phyloP scores from a whole-genome alignment of 2,888 invertebrate species.

The Drosophila parthenogenetica region DNA sequence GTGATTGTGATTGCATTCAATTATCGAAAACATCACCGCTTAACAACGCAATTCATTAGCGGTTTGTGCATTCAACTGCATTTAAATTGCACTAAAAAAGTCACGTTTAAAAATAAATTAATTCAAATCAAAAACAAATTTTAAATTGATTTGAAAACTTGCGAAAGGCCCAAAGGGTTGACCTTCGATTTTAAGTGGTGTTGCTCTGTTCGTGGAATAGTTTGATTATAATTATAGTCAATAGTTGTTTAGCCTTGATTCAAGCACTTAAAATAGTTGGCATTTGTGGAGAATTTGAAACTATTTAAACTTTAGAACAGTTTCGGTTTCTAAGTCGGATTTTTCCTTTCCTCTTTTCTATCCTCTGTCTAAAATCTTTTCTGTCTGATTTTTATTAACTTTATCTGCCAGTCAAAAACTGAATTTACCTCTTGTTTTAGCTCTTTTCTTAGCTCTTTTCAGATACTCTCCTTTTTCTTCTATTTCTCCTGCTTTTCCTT shows the following conservation, averaged over 20 bases:
- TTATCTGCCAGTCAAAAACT: neutral
- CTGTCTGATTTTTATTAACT: no score
- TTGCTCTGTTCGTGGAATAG: neutral
- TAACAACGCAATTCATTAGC: slow-evolving; percentile 74
- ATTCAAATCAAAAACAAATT: slow-evolving; percentile 2
- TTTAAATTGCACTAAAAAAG: slow-evolving; percentile 44
- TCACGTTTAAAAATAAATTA: slow-evolving; percentile 25
- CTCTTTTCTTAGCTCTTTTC: neutral
- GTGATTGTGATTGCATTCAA: slow-evolving; percentile 56
- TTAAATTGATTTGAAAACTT: neutral
- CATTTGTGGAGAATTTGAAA: no score
- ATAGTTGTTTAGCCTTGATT: slow-evolving; percentile 2
- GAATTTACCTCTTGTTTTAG: neutral
- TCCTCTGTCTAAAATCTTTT: no score
- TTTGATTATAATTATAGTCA: neutral
- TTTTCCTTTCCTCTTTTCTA: no score
- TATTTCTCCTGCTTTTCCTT: neutral
- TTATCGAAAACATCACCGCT: slow-evolving; percentile 20
- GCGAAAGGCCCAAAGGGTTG: slow-evolving; percentile 1
- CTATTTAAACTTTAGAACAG: no score
- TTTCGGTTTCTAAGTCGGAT: no score
- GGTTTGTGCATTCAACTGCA: slow-evolving; percentile 35
- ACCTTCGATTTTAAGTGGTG: slow-evolving; percentile 26
- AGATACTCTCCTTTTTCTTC: neutral
- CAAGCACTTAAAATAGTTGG: neutral